phyloP scores from a whole-genome alignment of 2,113 vertebrate genomes.

The Alethe castanea region DNA sequence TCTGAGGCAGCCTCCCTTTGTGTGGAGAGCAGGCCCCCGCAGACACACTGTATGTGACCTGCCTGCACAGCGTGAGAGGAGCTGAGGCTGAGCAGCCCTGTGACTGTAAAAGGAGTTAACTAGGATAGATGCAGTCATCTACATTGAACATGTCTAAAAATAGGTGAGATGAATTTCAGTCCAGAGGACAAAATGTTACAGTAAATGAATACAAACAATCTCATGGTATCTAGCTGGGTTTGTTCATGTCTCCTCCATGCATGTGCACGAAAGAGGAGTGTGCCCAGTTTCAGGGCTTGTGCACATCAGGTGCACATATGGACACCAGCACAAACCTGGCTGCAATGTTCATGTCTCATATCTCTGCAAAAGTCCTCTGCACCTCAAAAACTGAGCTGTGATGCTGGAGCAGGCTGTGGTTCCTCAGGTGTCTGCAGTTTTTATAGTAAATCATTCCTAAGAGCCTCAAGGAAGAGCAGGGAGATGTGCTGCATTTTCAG shows the following conservation, averaged over 20 bases:
- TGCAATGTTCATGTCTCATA: not conserved
- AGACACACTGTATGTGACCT: not conserved
- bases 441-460: not conserved
- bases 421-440: not conserved
- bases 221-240: not conserved
- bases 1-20: not conserved
- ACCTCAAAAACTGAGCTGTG: not conserved
- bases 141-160: conserved; percentile 13
- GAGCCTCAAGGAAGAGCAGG: not conserved
- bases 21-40: not conserved
- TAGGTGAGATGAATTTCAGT: conserved; percentile 4
- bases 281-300: not conserved
- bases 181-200: not conserved
- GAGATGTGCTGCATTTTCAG: not conserved
- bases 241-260: not conserved
- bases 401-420: not conserved
- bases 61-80: not conserved
- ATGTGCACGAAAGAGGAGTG: not conserved
- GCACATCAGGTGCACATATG: not conserved
- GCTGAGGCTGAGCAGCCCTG: not conserved
- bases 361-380: not conserved
- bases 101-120: conserved; percentile 6
- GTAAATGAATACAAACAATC: not conserved
- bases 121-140: not conserved
- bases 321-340: not conserved